A percentile compares a stretch with the other conserved stretches of the same genome.
Conservation (phyloP, 2,888 invertebrate genomes). For the Phlogophora meticulosa region DNA sequence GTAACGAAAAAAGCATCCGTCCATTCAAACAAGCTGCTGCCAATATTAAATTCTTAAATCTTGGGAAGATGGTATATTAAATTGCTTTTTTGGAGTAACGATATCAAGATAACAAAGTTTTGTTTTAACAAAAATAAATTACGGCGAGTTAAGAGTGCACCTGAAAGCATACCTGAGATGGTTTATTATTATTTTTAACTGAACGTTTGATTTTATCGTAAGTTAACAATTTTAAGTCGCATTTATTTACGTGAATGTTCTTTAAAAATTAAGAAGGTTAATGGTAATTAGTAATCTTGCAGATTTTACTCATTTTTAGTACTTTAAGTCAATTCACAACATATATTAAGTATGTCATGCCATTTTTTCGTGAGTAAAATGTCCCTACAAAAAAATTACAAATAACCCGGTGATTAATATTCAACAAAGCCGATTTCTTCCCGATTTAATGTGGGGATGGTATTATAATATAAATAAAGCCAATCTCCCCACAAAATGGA, state of each 20-base stretch:
- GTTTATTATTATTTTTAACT: constrained; percentile 4
- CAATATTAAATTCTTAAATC: constrained; percentile 87
- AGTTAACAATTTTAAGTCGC: not conserved
- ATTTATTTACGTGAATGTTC: no score
- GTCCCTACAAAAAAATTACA: constrained; percentile 54
- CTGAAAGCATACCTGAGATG: constrained; percentile 17
- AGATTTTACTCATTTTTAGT: no score
- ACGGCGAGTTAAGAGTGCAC: constrained; percentile 32
- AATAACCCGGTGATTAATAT: constrained; percentile 73
- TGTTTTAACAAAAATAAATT: constrained; percentile 43
- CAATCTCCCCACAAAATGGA: constrained; percentile 86
- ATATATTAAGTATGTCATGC: no score
- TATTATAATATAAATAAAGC: constrained; percentile 87
- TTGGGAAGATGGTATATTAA: constrained; percentile 75
- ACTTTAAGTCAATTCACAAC: no score
- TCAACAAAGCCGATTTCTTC: constrained; percentile 81
- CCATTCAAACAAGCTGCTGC: constrained; percentile 85
- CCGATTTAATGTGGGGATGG: constrained; percentile 77
- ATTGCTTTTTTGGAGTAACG: constrained; percentile 68
- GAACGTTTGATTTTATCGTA: not conserved
- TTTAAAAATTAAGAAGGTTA: no score
- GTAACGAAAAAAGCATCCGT: constrained; percentile 81
- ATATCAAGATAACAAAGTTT: constrained; percentile 54
- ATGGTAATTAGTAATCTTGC: no score
- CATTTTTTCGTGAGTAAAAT: constrained; percentile 11